Conservation (phyloP, 2,113 vertebrate genomes). For the Corythaixoides concolor region DNA sequence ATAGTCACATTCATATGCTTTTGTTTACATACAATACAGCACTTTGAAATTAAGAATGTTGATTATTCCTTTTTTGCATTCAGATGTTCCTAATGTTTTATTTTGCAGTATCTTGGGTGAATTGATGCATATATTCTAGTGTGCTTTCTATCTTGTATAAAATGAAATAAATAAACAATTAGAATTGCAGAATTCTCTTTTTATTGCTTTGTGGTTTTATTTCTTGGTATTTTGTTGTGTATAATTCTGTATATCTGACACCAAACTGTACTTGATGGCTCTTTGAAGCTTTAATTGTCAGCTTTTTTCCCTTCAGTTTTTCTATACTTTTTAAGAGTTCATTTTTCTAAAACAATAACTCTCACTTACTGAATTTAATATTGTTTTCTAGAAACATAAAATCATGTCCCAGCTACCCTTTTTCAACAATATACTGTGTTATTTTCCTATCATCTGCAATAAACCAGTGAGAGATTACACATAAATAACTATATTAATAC, state of each 20-base stretch:
- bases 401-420: background rate
- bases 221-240: slow-evolving; percentile 12
- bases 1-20: slow-evolving; percentile 25
- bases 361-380: slow-evolving; percentile 17
- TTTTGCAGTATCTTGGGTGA: background rate
- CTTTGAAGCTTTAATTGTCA: slow-evolving; percentile 59
- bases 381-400: slow-evolving; percentile 29
- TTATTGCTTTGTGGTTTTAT: slow-evolving; percentile 45
- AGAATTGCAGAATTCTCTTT: slow-evolving; percentile 15
- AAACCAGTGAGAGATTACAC: slow-evolving; percentile 46
- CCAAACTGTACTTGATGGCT: slow-evolving; percentile 19
- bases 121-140: background rate
- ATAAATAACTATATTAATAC: slow-evolving; percentile 59
- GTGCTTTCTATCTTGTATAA: background rate
- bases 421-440: slow-evolving; percentile 25
- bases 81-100: slow-evolving; percentile 8
- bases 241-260: slow-evolving; percentile 41
- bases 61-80: slow-evolving; percentile 27
- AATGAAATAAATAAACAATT: slow-evolving; percentile 54
- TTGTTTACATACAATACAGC: slow-evolving; percentile 48
- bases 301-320: background rate
- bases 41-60: slow-evolving; percentile 49
- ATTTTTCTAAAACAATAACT: slow-evolving; percentile 9
- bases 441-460: slow-evolving; percentile 59
- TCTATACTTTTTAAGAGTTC: background rate